phyloP scores from a whole-genome alignment of 37 sponge, comb jelly and placozoan species.

The Aphrocallistes beatrix region DNA sequence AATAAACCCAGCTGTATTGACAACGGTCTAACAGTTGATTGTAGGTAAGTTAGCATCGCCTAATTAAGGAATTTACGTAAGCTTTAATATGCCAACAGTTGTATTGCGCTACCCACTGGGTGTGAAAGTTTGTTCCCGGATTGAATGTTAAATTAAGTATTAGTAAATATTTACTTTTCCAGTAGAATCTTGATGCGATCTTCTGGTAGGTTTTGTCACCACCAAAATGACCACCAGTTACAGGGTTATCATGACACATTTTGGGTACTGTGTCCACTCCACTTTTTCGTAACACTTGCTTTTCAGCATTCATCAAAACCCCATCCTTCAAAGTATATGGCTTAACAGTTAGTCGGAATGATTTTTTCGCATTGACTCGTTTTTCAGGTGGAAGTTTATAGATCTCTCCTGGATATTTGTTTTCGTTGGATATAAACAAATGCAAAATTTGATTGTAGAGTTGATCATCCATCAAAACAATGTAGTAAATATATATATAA shows the following conservation, averaged over 20 bases:
- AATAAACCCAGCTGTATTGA: background rate
- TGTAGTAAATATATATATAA: background rate
- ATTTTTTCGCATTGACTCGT: background rate
- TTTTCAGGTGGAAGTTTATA: background rate
- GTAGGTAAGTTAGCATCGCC: background rate
- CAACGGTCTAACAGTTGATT: background rate
- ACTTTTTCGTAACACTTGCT: background rate
- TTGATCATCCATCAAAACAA: no score
- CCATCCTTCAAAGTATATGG: conserved; percentile 2
- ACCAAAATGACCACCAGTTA: background rate
- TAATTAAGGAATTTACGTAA: background rate
- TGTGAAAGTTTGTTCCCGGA: no score
- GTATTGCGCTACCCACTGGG: no score
- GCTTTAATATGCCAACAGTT: no score
- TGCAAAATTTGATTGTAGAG: background rate
- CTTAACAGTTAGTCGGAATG: background rate
- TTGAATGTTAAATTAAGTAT: no score
- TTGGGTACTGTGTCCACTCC: background rate
- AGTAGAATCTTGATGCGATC: background rate
- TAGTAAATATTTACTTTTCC: no score
- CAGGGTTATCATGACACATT: background rate
- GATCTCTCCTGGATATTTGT: conserved; percentile 2
- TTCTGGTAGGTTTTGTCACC: background rate
- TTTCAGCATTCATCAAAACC: background rate
- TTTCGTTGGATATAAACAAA: background rate